These are phyloP conservation scores for Spinibarbus caldwelli DNA, from an alignment of 2,797 vertebrate species.

Conservation along the genomic window DNA sequence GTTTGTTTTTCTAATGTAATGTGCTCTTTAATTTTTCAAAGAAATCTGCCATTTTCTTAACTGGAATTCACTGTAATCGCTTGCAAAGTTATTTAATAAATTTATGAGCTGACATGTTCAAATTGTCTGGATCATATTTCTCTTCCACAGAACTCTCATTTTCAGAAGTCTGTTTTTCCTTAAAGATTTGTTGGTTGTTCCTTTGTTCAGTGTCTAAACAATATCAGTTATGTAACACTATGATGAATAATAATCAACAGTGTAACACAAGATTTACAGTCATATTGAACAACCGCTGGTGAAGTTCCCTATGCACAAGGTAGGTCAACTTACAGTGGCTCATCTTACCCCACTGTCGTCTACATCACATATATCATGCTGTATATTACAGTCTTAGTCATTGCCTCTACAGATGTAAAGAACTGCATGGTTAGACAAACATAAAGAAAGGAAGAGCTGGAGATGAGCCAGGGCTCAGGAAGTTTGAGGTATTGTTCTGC, in stretches of 20 bases:
- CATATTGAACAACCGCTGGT: neutral
- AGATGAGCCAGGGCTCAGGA: slow-evolving; percentile 16
- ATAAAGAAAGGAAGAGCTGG: neutral
- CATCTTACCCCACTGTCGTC: too few relatives aligned
- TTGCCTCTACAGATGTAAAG: neutral
- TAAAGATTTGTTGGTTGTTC: neutral
- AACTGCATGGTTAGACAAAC: neutral
- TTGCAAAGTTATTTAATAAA: neutral
- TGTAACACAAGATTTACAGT: neutral
- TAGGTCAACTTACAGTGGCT: too few relatives aligned
- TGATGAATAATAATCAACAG: neutral
- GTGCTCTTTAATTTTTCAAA: neutral
- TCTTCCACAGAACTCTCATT: neutral
- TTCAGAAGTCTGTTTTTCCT: neutral
- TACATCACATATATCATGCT: too few relatives aligned
- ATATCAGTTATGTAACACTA: too few relatives aligned
- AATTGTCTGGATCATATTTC: neutral
- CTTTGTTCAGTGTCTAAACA: neutral
- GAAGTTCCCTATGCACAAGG: too few relatives aligned
- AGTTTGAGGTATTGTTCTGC: slow-evolving; percentile 54
- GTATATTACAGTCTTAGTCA: neutral
- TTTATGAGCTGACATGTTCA: too few relatives aligned
- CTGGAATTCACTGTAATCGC: neutral
- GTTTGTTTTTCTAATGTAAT: neutral
- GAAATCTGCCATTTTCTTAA: neutral